phyloP scores from a whole-genome alignment of 2,797 vertebrate genomes.

The Telmatherina bonti region DNA sequence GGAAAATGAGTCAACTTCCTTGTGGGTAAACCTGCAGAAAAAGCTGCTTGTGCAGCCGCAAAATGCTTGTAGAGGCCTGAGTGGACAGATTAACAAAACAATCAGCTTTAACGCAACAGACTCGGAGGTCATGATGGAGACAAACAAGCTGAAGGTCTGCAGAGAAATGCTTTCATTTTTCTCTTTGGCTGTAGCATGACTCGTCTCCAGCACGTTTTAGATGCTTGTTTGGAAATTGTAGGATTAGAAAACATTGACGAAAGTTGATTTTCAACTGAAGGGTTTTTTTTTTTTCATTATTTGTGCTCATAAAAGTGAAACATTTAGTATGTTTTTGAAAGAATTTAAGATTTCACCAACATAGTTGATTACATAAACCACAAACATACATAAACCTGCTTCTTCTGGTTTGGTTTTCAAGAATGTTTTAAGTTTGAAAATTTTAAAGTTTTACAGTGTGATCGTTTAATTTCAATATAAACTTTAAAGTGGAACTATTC shows the following conservation, averaged over 20 bases:
- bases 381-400: background rate
- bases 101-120: background rate
- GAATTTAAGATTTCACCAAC: background rate
- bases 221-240: no score
- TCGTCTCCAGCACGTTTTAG: no score
- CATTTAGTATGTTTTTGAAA: background rate
- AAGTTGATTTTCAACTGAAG: no score
- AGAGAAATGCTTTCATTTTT: background rate
- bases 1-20: background rate
- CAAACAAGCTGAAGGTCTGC: background rate
- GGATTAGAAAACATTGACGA: no score
- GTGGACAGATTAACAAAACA: slow-evolving; percentile 6
- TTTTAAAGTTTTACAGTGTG: no score
- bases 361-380: background rate
- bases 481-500: no score
- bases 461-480: no score
- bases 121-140: background rate
- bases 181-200: background rate
- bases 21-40: background rate
- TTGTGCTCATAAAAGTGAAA: background rate
- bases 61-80: no score
- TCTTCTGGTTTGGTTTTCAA: no score
- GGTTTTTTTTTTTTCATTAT: no score
- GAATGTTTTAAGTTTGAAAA: no score
- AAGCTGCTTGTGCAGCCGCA: background rate